These are phyloP conservation scores for Triplophysa siluroides DNA, from an alignment of 2,113 vertebrate species.

Conservation along the genomic window DNA sequence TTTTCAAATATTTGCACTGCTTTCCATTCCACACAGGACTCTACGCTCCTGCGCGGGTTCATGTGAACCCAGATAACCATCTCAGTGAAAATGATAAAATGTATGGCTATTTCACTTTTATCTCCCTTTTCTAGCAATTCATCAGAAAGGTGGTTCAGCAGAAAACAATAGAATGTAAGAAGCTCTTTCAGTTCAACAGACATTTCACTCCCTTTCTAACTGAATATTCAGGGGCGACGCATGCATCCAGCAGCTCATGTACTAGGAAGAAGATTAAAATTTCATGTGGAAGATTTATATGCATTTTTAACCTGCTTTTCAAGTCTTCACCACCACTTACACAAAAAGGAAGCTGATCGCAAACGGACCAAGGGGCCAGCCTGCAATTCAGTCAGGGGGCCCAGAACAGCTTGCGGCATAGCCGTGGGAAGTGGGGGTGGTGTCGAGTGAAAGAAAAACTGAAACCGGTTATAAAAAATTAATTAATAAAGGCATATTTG, in stretches of 20 bases:
- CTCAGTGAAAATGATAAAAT: not conserved
- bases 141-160: not conserved
- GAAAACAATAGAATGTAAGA: not conserved
- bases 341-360: no score
- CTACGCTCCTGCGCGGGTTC: not conserved
- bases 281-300: not conserved
- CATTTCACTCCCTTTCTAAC: not conserved
- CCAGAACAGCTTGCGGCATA: no score
- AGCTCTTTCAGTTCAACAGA: not conserved
- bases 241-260: not conserved
- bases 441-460: no score
- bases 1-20: conserved; percentile 25
- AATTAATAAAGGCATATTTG: no score
- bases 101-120: conserved; percentile 5
- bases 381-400: no score
- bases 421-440: no score
- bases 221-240: not conserved
- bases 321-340: not conserved
- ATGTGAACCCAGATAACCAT: conserved; percentile 10
- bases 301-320: not conserved
- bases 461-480: no score
- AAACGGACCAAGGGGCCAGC: no score
- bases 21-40: not conserved
- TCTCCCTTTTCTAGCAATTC: not conserved
- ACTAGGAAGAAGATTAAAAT: conserved; percentile 8